These are phyloP conservation scores for Eudemis profundana DNA, from an alignment of 2,888 invertebrate species.

Conservation along the genomic window DNA sequence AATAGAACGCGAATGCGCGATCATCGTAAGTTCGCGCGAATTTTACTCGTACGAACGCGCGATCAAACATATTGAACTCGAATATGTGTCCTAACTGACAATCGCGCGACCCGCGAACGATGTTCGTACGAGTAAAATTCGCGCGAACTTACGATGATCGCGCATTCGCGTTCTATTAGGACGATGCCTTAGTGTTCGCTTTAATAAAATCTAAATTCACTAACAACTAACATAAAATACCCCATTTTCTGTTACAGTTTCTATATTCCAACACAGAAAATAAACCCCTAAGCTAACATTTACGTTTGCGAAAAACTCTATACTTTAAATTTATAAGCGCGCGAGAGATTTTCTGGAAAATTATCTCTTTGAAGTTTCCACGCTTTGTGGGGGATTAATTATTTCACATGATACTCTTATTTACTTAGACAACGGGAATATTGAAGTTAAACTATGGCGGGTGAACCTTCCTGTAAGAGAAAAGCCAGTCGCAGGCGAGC, in stretches of 20 bases:
- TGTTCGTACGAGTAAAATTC: too few relatives aligned
- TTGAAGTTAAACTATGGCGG: background rate
- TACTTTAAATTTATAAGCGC: constrained; percentile 1
- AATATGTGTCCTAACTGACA: too few relatives aligned
- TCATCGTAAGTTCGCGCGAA: too few relatives aligned
- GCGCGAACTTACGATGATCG: too few relatives aligned
- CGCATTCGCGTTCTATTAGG: too few relatives aligned
- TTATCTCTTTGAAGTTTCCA: constrained; percentile 15
- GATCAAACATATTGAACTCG: too few relatives aligned
- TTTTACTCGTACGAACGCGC: too few relatives aligned
- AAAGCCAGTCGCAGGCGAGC: background rate
- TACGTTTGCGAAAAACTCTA: background rate
- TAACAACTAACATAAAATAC: background rate
- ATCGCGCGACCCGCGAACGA: too few relatives aligned
- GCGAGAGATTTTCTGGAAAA: constrained; percentile 1
- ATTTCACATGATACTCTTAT: background rate
- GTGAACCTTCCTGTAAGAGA: too few relatives aligned
- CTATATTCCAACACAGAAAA: background rate
- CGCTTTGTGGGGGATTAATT: constrained; percentile 4
- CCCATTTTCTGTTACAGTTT: background rate
- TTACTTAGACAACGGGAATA: background rate
- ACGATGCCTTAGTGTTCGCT: too few relatives aligned
- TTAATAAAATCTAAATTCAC: too few relatives aligned
- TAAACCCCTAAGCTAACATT: background rate
- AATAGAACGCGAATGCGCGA: too few relatives aligned